Evolutionary conservation across 2,888 invertebrate genomes (phyloP).

Genomic region (Metalampra italica): DNA sequence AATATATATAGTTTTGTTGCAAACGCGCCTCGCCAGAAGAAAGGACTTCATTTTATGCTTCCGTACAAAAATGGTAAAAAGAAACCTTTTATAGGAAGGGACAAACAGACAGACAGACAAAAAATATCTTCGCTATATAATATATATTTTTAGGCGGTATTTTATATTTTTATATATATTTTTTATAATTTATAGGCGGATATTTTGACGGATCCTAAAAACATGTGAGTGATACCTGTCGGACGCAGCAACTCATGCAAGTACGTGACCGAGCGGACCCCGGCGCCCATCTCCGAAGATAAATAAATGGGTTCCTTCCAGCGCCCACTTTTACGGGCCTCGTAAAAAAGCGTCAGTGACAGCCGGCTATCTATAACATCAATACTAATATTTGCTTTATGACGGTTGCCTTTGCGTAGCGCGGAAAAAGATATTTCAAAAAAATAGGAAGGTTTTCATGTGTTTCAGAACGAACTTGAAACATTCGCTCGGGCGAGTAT

Average conservation of each 20-base stretch:
- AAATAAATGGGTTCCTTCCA: conserved; percentile 40
- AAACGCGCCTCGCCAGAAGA: conserved; percentile 24
- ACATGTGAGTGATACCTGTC: not conserved
- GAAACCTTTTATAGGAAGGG: conserved; percentile 10
- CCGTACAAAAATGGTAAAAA: conserved; percentile 27
- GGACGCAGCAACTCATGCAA: conserved; percentile 17
- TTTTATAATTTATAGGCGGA: too few relatives aligned
- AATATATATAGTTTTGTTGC: not conserved
- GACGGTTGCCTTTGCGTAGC: conserved; percentile 25
- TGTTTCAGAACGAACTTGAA: not conserved
- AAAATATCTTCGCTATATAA: too few relatives aligned
- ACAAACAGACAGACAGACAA: too few relatives aligned
- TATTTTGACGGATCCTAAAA: too few relatives aligned
- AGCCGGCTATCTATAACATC: conserved; percentile 39
- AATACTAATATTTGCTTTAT: conserved; percentile 57
- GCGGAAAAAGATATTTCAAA: conserved; percentile 8
- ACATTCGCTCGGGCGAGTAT: too few relatives aligned
- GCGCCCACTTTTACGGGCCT: conserved; percentile 30
- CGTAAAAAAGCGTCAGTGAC: conserved; percentile 47
- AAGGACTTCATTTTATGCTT: conserved; percentile 34
- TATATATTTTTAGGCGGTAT: too few relatives aligned
- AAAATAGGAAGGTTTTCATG: conserved; percentile 6
- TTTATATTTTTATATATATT: too few relatives aligned
- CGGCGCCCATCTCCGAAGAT: conserved; percentile 27
- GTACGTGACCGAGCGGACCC: conserved; percentile 39